phyloP scores from a whole-genome alignment of 2,797 vertebrate genomes.

The Tadarida brasiliensis region DNA sequence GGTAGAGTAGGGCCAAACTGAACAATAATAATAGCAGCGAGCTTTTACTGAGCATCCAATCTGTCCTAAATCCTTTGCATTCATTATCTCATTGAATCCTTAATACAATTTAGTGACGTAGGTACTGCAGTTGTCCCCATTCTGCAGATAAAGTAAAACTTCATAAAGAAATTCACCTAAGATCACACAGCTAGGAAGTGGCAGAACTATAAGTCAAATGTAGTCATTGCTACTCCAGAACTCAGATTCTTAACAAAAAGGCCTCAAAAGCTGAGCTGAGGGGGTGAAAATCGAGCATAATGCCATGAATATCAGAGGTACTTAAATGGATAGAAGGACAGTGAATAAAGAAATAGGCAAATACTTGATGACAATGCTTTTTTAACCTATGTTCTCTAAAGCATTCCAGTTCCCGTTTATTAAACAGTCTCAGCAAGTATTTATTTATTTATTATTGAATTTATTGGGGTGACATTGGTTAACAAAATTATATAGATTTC shows the following conservation, averaged over 20 bases:
- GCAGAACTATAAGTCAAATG: conserved; percentile 21
- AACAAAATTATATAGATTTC: background rate
- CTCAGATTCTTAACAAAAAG: conserved; percentile 37
- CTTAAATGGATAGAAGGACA: conserved; percentile 34
- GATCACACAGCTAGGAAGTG: conserved; percentile 2
- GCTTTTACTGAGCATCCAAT: background rate
- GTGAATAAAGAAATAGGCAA: conserved; percentile 3
- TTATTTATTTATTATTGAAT: conserved; percentile 18
- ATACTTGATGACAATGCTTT: conserved; percentile 34
- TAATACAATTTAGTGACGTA: background rate
- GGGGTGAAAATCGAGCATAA: background rate
- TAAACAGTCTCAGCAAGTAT: conserved; percentile 21
- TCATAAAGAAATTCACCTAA: conserved; percentile 25
- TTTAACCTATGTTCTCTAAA: background rate
- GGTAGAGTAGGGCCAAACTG: background rate
- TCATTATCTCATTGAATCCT: background rate
- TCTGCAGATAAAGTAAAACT: conserved; percentile 16
- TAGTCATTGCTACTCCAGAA: conserved; percentile 38
- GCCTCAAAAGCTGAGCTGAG: background rate
- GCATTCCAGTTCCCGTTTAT: conserved; percentile 9
- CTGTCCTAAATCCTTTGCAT: background rate
- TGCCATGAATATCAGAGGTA: background rate
- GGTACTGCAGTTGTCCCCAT: background rate
- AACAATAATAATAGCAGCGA: background rate
- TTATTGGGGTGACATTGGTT: background rate